Evolutionary conservation across 2,888 invertebrate species (phyloP).

Genomic region (Subacronicta megacephala): DNA sequence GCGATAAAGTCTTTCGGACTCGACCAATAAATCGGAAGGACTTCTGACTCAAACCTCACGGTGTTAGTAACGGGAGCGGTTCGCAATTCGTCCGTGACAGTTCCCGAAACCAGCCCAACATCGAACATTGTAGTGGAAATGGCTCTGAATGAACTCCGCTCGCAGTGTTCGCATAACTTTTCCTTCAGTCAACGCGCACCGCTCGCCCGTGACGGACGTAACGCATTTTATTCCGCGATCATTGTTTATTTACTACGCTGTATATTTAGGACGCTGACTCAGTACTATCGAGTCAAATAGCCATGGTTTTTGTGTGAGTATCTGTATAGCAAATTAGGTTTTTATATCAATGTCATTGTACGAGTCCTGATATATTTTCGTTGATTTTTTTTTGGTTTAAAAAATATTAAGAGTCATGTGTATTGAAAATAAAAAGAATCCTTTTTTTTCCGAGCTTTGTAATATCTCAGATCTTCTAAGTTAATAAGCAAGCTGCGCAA

Average conservation of each 20-base stretch:
- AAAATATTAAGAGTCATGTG: not conserved
- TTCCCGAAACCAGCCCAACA: slow-evolving; percentile 4
- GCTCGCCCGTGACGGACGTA: slow-evolving; percentile 64
- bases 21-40: no score
- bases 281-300: slow-evolving; percentile 59
- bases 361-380: not conserved
- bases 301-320: slow-evolving; percentile 79
- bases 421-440: not conserved
- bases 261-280: slow-evolving; percentile 58
- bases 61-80: no score
- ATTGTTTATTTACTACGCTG: slow-evolving; percentile 62
- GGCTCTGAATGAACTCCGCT: not conserved
- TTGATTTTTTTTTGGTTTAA: not conserved
- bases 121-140: not conserved
- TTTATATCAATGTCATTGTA: slow-evolving; percentile 7
- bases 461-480: no score
- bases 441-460: no score
- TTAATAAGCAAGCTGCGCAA: no score
- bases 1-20: no score
- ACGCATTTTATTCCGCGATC: slow-evolving; percentile 34
- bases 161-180: not conserved
- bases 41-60: no score
- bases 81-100: not conserved
- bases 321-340: slow-evolving; percentile 9
- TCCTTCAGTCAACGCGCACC: slow-evolving; percentile 65